Base-by-base conservation (phyloP, 2,888 invertebrate genomes). In the Achlya flavicornis region DNA sequence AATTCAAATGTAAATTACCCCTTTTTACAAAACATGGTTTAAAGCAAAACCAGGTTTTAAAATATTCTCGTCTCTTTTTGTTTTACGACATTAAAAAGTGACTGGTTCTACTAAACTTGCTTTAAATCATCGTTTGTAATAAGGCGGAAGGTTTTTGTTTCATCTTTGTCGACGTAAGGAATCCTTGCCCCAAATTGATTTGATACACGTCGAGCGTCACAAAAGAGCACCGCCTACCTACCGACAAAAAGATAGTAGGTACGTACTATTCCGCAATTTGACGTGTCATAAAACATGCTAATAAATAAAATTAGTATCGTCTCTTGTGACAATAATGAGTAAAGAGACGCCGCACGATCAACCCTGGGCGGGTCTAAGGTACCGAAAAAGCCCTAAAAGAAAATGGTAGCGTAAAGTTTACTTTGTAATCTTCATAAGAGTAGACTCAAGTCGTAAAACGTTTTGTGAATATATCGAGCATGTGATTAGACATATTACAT, bases 231-330 rank as follows among this genome's bases (percentile, higher is more conserved):
- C 88, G 87, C 88, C 86, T 79, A 83, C 79, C 63, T 65, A 65
- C 77, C 70, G 65, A 79, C 80, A 76, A 79, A 74, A 76, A 71
- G 61, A 62, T 62, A 65, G 64, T 68, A 69, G 67, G 60, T 72
- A 63, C 65, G 74, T 76, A 80, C 83, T 79, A 86, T 87, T 85
- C 86, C 84, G 86, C 89, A 89, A 89, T 89, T 85, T 87, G 85
- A 88, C 86, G 80, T 74, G 75, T 83, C 76, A 82, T 88, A 90
- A 92, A 89, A 86, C 83, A 78, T 61, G 81, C 83, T 87, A 92
- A 92, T 92, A 92, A 93, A 93, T 92, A 89, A 92, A 92, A 91
- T 92, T 91, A 88, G 87, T 84, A 81, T 80, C 86, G 80, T 77
- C 10, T 71, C 72, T 66, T 75, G 69, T 79, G 83, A 84, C 81